Evolutionary conservation across 2,113 vertebrate species (phyloP).

Genomic region (Halichoerus grypus): DNA sequence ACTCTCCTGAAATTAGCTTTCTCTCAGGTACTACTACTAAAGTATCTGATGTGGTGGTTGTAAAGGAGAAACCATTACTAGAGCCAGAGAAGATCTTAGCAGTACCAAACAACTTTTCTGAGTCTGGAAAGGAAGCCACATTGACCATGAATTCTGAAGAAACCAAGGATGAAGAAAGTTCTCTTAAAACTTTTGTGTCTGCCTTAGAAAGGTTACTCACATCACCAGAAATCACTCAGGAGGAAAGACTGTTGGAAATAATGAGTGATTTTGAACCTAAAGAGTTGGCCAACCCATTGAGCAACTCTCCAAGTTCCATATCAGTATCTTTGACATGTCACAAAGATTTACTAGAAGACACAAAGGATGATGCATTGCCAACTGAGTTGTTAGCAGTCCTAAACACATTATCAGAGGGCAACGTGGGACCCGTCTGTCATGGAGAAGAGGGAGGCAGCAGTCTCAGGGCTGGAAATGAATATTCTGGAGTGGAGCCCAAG

Average conservation of each 20-base stretch:
- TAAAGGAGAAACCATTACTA: conserved; percentile 22
- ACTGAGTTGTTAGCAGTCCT: conserved; percentile 67
- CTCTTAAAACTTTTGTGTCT: conserved; percentile 61
- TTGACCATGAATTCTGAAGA: not conserved
- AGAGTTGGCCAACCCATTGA: conserved; percentile 59
- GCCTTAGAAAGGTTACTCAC: conserved; percentile 57
- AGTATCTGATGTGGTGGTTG: not conserved
- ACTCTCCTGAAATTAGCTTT: conserved; percentile 75
- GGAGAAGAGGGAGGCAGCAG: not conserved
- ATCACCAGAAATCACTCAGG: conserved; percentile 56
- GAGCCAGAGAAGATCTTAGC: conserved; percentile 60
- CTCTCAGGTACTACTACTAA: conserved; percentile 23
- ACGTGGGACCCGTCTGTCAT: conserved; percentile 10
- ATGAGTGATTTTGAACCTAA: conserved; percentile 60
- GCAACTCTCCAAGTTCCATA: conserved; percentile 63
- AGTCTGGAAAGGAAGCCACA: conserved; percentile 54
- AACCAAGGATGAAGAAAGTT: conserved; percentile 61
- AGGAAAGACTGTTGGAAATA: conserved; percentile 48
- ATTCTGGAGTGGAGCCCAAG: conserved; percentile 36
- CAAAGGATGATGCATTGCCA: conserved; percentile 68
- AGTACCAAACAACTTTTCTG: conserved; percentile 41
- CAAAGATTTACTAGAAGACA: conserved; percentile 45
- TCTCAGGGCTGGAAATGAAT: not conserved
- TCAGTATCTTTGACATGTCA: conserved; percentile 30
- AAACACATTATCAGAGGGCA: conserved; percentile 73